Percentiles rank a stretch among this genome's conserved stretches.
Conservation (phyloP, 2,113 vertebrate species). For the Pterocles gutturalis region DNA sequence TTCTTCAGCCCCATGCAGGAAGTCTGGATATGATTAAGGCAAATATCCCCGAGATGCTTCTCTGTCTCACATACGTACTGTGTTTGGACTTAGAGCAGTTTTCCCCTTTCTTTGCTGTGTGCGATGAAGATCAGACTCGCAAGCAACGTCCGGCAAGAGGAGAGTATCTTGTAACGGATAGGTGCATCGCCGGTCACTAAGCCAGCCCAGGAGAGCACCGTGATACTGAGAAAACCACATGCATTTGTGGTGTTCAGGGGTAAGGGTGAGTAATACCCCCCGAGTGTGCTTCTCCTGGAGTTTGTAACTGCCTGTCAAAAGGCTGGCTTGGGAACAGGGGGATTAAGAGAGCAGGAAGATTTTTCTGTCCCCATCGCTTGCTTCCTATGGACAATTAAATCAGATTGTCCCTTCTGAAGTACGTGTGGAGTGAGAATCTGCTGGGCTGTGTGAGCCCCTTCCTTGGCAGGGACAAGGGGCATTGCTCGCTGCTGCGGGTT, state of each 20-base stretch:
- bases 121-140: not conserved
- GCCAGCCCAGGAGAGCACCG: not conserved
- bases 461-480: not conserved
- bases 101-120: not conserved
- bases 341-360: not conserved
- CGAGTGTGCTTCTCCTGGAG: not conserved
- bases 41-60: not conserved
- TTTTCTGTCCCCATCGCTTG: not conserved
- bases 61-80: not conserved
- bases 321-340: not conserved
- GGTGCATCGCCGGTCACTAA: not conserved
- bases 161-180: not conserved
- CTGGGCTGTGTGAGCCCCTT: not conserved
- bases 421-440: rapidly evolving
- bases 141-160: not conserved
- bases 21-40: not conserved
- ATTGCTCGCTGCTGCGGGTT: not conserved
- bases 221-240: not conserved
- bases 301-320: not conserved
- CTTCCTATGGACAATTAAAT: not conserved
- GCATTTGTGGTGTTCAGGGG: no score
- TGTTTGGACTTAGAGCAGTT: not conserved
- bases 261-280: no score
- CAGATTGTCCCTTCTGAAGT: not conserved
- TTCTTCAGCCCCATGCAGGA: not conserved